phyloP scores from a whole-genome alignment of 2,888 invertebrate genomes.

The Drosophila colorata region DNA sequence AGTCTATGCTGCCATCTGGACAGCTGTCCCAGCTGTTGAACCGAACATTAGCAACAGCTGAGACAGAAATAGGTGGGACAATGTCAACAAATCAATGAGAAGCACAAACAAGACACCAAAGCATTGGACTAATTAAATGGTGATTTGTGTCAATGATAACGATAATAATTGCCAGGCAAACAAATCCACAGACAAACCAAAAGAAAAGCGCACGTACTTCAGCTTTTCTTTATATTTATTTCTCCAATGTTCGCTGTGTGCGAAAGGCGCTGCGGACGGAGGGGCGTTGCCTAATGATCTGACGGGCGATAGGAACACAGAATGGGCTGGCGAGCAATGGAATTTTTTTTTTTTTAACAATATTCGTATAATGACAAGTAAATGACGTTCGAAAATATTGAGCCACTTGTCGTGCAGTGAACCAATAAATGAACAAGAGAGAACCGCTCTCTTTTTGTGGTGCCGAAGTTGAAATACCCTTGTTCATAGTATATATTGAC shows the following conservation, averaged over 20 bases:
- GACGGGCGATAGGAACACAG: slow-evolving; percentile 60
- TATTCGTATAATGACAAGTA: slow-evolving; percentile 64
- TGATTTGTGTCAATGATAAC: slow-evolving; percentile 81
- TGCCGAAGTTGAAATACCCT: neutral
- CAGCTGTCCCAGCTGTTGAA: slow-evolving; percentile 2
- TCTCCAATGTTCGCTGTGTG: slow-evolving; percentile 22
- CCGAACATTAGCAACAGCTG: neutral
- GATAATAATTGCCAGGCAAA: slow-evolving; percentile 78
- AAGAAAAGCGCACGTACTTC: slow-evolving; percentile 35
- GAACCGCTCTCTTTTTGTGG: neutral
- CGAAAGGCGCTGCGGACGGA: neutral
- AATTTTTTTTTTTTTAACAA: slow-evolving; percentile 31
- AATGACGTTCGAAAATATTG: slow-evolving; percentile 74
- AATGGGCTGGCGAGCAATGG: slow-evolving; percentile 56
- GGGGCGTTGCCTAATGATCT: slow-evolving; percentile 67
- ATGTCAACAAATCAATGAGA: slow-evolving; percentile 79
- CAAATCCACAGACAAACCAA: slow-evolving; percentile 57
- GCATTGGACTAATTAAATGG: slow-evolving; percentile 80
- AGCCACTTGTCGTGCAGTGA: slow-evolving; percentile 67
- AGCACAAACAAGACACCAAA: slow-evolving; percentile 60
- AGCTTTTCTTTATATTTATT: slow-evolving; percentile 22
- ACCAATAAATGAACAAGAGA: slow-evolving; percentile 59
- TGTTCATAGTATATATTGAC: too few relatives aligned
- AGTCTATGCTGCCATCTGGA: neutral
- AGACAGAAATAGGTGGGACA: slow-evolving; percentile 20